Evolutionary conservation across 2,113 vertebrate genomes (phyloP), one percentile per base, ranked within the genome.

Genomic region (Gymnogyps californianus): DNA sequence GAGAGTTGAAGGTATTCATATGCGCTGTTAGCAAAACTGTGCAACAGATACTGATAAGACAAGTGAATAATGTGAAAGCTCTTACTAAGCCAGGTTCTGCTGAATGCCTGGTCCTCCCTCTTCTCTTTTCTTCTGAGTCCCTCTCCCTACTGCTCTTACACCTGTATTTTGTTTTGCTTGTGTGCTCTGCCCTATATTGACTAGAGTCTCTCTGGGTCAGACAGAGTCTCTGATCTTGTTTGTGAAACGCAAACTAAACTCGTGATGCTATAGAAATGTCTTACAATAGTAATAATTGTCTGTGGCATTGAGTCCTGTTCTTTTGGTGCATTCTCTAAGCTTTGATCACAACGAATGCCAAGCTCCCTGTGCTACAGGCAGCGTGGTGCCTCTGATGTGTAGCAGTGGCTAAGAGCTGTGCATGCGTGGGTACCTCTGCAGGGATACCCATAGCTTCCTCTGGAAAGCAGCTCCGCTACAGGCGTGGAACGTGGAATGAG

Each of bases 271-370:
- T 6, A 57, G 22, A 29, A 65, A 20, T 19, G n/a, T 20, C 32
- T 74, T 65, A 19, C 1, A 15, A 7, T 7, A 12, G 22, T 1
- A 26, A 24, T 14, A 38, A 38, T 2, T 65, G 2, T 29, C 38
- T 32, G 57, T 47, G 47, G 5, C 25, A 1, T 28, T 31, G 67
- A 5, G 19, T 80, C 32, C 57, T 28, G 0, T 5, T 29, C 44
- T 36, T 13, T 1, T 0, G 8, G 26, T 8, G 29, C 1, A 1
- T 7, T 46, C 49, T 24, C 31, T 42, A 2, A 58, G n/a, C 40
- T 77, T 13, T 10, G 2, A 38, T 17, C 17, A 9, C 3, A 1
- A 10, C 0, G 1, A 38, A 4, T 6, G 25, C 65, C 38, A 12
- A 57, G 46, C 21, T 69, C 34, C 42, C 31, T 2, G 46, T 31